A percentile compares a stretch with the other conserved stretches of the same genome.
Evolutionary conservation across 2,888 invertebrate species (phyloP).

Genomic region (Archaeoteleia sp.): DNA sequence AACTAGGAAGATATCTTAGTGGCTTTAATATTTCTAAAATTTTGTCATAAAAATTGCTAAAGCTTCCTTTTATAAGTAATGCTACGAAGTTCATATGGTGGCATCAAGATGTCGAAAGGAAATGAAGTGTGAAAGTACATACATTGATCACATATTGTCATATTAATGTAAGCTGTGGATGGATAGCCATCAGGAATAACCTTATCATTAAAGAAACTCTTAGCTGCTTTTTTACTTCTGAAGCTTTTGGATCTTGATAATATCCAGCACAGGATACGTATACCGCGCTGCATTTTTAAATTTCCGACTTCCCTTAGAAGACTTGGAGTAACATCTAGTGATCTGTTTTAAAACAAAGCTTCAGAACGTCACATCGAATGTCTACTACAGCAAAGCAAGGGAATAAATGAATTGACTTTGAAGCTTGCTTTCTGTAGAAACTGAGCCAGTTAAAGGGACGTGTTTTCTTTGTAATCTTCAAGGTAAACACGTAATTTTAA

Average conservation of each 20-base stretch:
- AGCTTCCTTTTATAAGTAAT: background rate
- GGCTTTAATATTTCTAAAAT: background rate
- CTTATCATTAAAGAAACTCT: no score
- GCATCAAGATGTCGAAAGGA: no score
- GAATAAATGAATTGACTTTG: slow-evolving; percentile 55
- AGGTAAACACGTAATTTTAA: no score
- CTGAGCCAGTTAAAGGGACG: no score
- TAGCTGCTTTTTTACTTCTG: slow-evolving; percentile 26
- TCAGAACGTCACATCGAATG: slow-evolving; percentile 33
- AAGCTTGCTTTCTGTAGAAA: slow-evolving; percentile 57
- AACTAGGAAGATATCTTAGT: background rate
- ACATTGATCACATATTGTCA: no score
- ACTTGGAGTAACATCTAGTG: slow-evolving; percentile 29
- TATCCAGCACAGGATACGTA: slow-evolving; percentile 12
- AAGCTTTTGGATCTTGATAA: slow-evolving; percentile 20
- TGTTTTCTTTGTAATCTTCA: no score
- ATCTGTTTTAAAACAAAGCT: slow-evolving; percentile 46
- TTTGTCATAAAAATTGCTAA: background rate
- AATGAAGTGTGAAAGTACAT: no score
- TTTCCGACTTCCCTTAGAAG: slow-evolving; percentile 25
- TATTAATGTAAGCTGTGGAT: no score
- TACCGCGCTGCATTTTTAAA: slow-evolving; percentile 21
- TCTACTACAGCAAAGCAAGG: slow-evolving; percentile 46
- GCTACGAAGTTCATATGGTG: background rate
- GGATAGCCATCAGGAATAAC: no score